Percentiles rank a stretch among this genome's conserved stretches.
Evolutionary conservation across 2,797 vertebrate genomes (phyloP).

Genomic region (Austrolebias charrua): DNA sequence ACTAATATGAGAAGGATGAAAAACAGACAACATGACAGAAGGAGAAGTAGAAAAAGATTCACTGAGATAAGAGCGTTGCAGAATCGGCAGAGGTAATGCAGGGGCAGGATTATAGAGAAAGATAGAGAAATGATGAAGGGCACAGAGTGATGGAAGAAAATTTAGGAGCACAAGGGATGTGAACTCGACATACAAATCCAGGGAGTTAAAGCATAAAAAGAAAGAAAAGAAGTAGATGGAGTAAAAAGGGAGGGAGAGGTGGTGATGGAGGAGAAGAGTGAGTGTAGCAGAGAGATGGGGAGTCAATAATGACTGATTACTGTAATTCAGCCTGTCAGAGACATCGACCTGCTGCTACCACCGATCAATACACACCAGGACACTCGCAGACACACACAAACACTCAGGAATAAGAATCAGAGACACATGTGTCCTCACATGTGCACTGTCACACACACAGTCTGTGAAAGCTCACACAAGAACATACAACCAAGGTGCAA

Average conservation of each 20-base stretch:
- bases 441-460: conserved; percentile 16
- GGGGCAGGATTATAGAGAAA: conserved; percentile 35
- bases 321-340: conserved; percentile 98
- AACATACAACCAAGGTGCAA: conserved; percentile 34
- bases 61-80: conserved; percentile 34
- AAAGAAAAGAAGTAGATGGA: conserved; percentile 54
- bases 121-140: conserved; percentile 35
- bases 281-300: conserved; percentile 65
- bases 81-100: conserved; percentile 38
- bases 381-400: conserved; percentile 76
- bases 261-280: conserved; percentile 55
- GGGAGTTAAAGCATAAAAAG: conserved; percentile 40
- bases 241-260: conserved; percentile 6
- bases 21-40: conserved; percentile 30
- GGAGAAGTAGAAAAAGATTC: conserved; percentile 11
- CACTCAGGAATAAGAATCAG: conserved; percentile 41
- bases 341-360: conserved; percentile 94
- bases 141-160: conserved; percentile 27
- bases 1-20: conserved; percentile 41
- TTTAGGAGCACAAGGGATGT: conserved; percentile 14
- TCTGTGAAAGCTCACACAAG: conserved; percentile 3
- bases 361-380: conserved; percentile 92
- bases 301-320: conserved; percentile 99
- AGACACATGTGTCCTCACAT: conserved; percentile 30
- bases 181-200: conserved; percentile 18